Conservation (phyloP, 2,113 vertebrate species). For the Carlito syrichta region DNA sequence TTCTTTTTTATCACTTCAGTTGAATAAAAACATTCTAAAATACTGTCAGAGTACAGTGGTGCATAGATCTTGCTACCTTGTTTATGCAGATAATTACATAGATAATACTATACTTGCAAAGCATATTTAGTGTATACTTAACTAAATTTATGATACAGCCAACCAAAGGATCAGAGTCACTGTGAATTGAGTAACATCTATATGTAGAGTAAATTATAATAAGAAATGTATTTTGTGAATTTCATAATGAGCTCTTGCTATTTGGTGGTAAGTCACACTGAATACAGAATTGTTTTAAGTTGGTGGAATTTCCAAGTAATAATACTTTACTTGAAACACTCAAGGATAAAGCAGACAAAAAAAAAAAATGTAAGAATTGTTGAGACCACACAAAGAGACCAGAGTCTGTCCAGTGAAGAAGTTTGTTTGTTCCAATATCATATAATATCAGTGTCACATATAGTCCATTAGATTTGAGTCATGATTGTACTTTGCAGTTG, state of each 20-base stretch:
- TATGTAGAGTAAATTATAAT: background rate
- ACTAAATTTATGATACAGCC: background rate
- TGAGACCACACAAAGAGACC: background rate
- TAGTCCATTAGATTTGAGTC: background rate
- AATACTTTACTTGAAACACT: background rate
- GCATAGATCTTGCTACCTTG: background rate
- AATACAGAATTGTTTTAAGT: background rate
- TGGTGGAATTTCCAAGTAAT: background rate
- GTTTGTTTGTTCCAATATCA: background rate
- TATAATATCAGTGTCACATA: background rate
- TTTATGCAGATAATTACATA: background rate
- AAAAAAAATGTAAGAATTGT: background rate
- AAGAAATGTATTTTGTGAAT: background rate
- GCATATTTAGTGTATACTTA: background rate
- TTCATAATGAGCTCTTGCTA: background rate
- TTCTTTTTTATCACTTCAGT: background rate
- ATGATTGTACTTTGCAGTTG: background rate
- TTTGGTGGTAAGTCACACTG: background rate
- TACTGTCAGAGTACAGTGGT: background rate
- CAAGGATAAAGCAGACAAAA: background rate
- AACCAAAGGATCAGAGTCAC: background rate
- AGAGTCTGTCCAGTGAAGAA: background rate
- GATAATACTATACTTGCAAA: background rate
- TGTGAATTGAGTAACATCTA: background rate
- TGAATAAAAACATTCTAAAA: conserved; percentile 25